A percentile compares a stretch with the other conserved stretches of the same genome.
These are phyloP conservation scores for Nemapogon koenigi DNA, from an alignment of 2,888 invertebrate genomes.

Conservation along the genomic window DNA sequence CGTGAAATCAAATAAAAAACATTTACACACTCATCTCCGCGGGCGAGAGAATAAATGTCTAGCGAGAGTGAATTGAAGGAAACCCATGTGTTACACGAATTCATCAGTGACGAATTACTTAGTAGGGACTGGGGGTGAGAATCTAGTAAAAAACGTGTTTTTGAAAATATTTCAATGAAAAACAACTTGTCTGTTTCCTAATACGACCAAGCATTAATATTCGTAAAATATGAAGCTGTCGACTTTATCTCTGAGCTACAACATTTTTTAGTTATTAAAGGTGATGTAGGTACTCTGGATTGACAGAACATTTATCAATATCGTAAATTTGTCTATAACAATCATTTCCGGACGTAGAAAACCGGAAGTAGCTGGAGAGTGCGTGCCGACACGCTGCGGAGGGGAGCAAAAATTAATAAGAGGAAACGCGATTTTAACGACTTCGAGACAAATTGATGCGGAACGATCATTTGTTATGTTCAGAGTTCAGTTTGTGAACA, in stretches of 20 bases:
- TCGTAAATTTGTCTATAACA: conserved; percentile 37
- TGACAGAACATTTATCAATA: conserved; percentile 32
- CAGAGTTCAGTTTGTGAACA: conserved; percentile 9
- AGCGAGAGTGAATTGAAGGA: conserved; percentile 4
- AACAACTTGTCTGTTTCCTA: no score
- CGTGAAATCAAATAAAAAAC: conserved; percentile 58
- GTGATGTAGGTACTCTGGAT: conserved; percentile 1
- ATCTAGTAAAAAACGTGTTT: no score
- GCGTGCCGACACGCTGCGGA: conserved; percentile 22
- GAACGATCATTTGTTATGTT: conserved; percentile 51
- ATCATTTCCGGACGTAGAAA: conserved; percentile 31
- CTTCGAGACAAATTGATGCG: conserved; percentile 47
- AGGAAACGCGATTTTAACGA: conserved; percentile 53
- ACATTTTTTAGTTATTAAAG: conserved; percentile 3
- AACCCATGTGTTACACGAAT: conserved; percentile 3
- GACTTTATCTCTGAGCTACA: no score
- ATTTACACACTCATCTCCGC: conserved; percentile 31
- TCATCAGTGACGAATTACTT: conserved; percentile 7
- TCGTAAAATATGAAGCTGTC: no score
- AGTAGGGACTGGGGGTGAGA: no score
- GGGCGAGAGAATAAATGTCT: conserved; percentile 14
- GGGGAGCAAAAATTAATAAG: conserved; percentile 53
- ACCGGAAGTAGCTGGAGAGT: conserved; percentile 30
- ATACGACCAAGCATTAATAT: no score
- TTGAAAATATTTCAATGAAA: no score